Evolutionary conservation across 2,888 invertebrate genomes (phyloP).

Genomic region (Lingula anatina): DNA sequence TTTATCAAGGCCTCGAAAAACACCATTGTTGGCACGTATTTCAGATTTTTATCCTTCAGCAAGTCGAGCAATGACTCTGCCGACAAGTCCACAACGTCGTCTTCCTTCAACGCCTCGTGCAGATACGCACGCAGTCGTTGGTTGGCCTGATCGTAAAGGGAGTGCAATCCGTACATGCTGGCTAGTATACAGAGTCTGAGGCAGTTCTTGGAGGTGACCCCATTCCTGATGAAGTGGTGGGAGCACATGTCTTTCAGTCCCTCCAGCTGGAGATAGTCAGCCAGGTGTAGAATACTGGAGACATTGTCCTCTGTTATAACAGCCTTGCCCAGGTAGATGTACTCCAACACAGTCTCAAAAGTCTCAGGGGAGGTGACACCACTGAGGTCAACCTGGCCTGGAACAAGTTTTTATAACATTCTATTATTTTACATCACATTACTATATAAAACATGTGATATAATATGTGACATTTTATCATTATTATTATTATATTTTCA

Average conservation of each 20-base stretch:
- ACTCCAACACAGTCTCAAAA: conserved; percentile 24
- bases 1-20: not conserved
- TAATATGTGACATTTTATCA: not conserved
- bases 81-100: conserved; percentile 24
- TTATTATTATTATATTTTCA: not conserved
- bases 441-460: too few species aligned
- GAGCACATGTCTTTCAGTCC: conserved; percentile 12
- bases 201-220: conserved; percentile 24
- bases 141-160: conserved; percentile 5
- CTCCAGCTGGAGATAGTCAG: conserved; percentile 30
- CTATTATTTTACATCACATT: conserved; percentile 20
- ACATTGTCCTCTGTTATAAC: conserved; percentile 18
- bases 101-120: conserved; percentile 22
- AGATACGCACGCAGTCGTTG: conserved; percentile 20
- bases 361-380: too few species aligned
- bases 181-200: conserved; percentile 23
- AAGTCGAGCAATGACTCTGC: conserved; percentile 23
- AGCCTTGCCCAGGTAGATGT: conserved; percentile 24
- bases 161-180: conserved; percentile 29
- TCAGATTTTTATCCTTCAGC: conserved; percentile 21
- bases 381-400: too few species aligned
- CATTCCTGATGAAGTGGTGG: conserved; percentile 17
- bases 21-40: conserved; percentile 16
- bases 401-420: too few species aligned
- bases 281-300: conserved; percentile 24